phyloP scores from a whole-genome alignment of 2,113 vertebrate species.

The Rattus rattus region DNA sequence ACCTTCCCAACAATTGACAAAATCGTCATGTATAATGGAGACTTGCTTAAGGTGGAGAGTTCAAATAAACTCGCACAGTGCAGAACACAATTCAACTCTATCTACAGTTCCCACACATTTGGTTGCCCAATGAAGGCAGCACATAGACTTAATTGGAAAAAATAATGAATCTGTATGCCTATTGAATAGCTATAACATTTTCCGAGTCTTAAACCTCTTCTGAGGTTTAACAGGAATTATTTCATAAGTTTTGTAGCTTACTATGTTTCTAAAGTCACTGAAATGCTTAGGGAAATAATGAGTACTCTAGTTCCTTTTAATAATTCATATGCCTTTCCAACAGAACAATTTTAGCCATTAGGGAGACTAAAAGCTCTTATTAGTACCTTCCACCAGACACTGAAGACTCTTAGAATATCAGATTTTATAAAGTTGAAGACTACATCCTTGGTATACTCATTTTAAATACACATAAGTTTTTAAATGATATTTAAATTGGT shows the following conservation, averaged over 20 bases:
- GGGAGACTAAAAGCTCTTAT: background rate
- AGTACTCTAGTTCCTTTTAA: conserved; percentile 5
- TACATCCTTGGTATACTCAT: background rate
- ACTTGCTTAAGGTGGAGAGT: background rate
- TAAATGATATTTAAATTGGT: background rate
- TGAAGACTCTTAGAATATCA: background rate
- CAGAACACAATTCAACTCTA: background rate
- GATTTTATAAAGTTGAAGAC: conserved; percentile 10
- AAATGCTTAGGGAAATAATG: conserved; percentile 11
- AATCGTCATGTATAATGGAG: background rate
- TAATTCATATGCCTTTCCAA: conserved; percentile 41
- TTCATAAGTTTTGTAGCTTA: background rate
- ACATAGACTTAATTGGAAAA: background rate
- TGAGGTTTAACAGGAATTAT: background rate
- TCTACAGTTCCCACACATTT: background rate
- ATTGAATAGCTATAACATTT: background rate
- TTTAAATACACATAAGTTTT: background rate
- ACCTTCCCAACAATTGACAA: background rate
- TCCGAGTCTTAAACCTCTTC: background rate
- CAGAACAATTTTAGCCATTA: background rate
- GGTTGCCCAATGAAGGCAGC: background rate
- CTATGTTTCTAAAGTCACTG: background rate
- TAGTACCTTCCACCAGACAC: background rate
- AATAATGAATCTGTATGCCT: background rate
- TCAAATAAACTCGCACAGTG: background rate